phyloP scores from a whole-genome alignment of 2,797 vertebrate species.

The Sus cebifrons region DNA sequence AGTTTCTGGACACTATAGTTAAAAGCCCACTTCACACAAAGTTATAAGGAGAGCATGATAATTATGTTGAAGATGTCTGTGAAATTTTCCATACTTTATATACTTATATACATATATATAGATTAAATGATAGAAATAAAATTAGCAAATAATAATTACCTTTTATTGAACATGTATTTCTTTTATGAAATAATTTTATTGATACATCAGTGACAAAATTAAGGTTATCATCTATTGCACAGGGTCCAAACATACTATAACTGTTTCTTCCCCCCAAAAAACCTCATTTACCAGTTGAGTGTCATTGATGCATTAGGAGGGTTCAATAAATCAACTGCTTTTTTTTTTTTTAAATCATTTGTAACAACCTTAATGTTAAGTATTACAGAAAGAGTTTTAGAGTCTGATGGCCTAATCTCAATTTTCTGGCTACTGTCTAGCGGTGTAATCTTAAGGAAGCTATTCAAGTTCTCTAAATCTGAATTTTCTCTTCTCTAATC shows the following conservation, averaged over 20 bases:
- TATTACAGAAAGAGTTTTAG: not conserved
- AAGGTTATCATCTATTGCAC: not conserved
- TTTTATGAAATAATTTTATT: not conserved
- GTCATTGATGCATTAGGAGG: not conserved
- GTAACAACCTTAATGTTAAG: constrained; percentile 1
- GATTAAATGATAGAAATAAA: constrained; percentile 28
- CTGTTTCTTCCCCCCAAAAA: not conserved
- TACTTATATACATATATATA: not conserved
- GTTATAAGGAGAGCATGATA: not conserved
- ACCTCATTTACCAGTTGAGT: not conserved
- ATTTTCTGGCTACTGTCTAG: not conserved
- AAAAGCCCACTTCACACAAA: not conserved
- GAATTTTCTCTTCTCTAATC: constrained; percentile 67
- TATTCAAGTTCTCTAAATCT: constrained; percentile 61
- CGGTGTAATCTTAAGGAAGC: constrained; percentile 8
- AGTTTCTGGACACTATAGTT: not conserved
- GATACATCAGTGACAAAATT: not conserved
- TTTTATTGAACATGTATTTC: not conserved
- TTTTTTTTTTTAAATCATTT: not conserved
- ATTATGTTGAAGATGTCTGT: not conserved
- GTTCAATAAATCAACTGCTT: not conserved
- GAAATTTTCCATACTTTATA: not conserved
- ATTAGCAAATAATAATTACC: not conserved
- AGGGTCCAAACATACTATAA: not conserved
- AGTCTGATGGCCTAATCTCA: constrained; percentile 27